phyloP scores from a whole-genome alignment of 2,797 vertebrate species.

The Melanotaenia nigrans region DNA sequence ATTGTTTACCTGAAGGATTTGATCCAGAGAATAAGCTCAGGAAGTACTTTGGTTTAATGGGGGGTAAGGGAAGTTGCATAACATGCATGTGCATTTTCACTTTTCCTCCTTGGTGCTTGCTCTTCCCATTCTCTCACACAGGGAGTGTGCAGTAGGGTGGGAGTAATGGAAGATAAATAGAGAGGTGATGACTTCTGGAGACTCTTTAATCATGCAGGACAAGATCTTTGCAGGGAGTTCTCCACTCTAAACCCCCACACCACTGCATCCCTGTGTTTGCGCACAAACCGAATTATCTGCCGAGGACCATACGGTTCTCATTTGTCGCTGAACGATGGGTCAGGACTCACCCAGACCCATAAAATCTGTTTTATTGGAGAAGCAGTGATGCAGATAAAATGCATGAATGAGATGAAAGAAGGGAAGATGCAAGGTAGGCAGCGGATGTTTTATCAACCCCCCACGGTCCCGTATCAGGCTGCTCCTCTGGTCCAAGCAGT shows the following conservation, averaged over 20 bases:
- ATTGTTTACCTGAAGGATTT: slow-evolving; percentile 8
- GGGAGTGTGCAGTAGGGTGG: slow-evolving; percentile 27
- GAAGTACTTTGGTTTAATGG: slow-evolving; percentile 23
- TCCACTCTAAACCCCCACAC: slow-evolving; percentile 10
- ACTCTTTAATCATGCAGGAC: slow-evolving; percentile 44
- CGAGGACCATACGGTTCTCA: too few relatives aligned
- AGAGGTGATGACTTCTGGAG: slow-evolving; percentile 18
- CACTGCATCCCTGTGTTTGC: background rate
- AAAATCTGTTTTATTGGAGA: slow-evolving; percentile 17
- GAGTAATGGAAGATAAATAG: slow-evolving; percentile 37
- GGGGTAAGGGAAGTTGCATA: slow-evolving; percentile 33
- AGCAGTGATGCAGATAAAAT: slow-evolving; percentile 33
- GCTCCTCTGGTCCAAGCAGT: slow-evolving; percentile 31
- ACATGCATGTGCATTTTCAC: slow-evolving; percentile 32
- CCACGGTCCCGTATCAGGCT: slow-evolving; percentile 24
- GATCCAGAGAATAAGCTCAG: slow-evolving; percentile 5
- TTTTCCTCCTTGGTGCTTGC: slow-evolving; percentile 37
- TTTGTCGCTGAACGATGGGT: too few relatives aligned
- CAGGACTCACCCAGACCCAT: slow-evolving; percentile 23
- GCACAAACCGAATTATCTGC: background rate
- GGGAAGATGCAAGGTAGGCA: slow-evolving; percentile 26
- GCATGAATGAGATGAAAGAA: background rate
- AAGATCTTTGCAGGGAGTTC: slow-evolving; percentile 46
- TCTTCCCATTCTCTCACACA: slow-evolving; percentile 20
- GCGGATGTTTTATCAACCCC: slow-evolving; percentile 54